phyloP scores from a whole-genome alignment of 2,888 invertebrate genomes.

The Hypercompe scribonia region DNA sequence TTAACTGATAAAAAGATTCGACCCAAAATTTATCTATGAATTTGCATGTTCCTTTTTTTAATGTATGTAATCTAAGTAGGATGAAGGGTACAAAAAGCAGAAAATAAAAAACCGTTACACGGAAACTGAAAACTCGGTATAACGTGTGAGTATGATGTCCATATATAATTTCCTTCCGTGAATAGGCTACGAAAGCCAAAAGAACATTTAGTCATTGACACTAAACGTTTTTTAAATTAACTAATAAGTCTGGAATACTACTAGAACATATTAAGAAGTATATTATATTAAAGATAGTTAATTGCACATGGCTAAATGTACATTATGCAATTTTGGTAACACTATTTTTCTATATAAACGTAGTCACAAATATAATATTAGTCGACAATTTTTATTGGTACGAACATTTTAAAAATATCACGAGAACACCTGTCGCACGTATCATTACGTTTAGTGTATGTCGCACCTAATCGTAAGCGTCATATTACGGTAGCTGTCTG shows the following conservation, averaged over 20 bases:
- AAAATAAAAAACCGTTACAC: conserved; percentile 32
- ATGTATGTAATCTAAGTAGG: not conserved
- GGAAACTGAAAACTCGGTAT: conserved; percentile 39
- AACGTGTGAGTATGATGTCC: conserved; percentile 36
- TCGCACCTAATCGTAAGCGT: not conserved
- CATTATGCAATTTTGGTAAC: not conserved
- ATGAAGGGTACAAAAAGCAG: conserved; percentile 15
- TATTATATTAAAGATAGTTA: not conserved
- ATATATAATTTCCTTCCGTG: conserved; percentile 37
- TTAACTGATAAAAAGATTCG: too few species aligned
- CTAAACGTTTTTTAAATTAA: conserved; percentile 1
- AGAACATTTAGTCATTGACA: conserved; percentile 4
- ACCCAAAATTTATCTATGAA: not conserved
- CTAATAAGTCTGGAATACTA: too few species aligned
- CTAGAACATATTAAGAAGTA: too few species aligned
- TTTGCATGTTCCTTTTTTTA: not conserved
- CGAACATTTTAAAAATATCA: not conserved
- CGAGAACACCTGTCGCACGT: not conserved
- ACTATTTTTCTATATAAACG: not conserved
- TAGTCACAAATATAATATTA: not conserved
- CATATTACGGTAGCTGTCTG: not conserved
- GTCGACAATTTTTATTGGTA: not conserved
- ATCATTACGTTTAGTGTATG: not conserved
- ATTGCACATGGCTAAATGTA: not conserved
- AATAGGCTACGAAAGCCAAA: conserved; percentile 30